Evolutionary conservation across 1,140 invertebrate species (phyloP).

Genomic region (Saxidomus purpurata): DNA sequence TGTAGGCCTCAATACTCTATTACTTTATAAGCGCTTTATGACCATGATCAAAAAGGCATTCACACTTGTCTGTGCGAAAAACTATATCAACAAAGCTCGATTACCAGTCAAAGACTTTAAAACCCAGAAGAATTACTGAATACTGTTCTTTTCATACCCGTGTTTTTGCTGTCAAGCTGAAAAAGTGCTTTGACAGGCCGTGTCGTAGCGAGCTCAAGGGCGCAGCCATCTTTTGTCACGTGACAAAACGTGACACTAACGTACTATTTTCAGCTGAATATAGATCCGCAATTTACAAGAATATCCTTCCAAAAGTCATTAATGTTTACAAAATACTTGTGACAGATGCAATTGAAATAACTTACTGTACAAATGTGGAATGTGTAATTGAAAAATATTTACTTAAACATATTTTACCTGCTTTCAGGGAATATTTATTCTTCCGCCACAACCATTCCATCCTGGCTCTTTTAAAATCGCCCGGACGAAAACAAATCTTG

Average conservation of each 20-base stretch:
- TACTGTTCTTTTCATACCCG: conserved; percentile 45
- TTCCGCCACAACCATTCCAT: conserved; percentile 68
- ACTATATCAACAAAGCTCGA: too few species aligned
- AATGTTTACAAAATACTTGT: too few species aligned
- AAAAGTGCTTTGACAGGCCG: neutral
- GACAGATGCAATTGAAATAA: too few species aligned
- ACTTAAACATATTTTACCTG: too few species aligned
- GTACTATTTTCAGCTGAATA: conserved; percentile 13
- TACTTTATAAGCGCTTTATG: neutral
- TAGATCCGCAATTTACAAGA: too few species aligned
- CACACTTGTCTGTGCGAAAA: too few species aligned
- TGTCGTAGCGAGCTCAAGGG: conserved; percentile 41
- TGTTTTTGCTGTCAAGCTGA: neutral
- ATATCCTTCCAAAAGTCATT: too few species aligned
- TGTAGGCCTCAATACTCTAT: too few species aligned
- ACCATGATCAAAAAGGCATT: neutral
- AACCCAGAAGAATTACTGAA: too few species aligned
- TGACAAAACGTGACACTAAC: neutral
- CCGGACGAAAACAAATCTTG: conserved; percentile 80
- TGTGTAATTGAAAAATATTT: too few species aligned
- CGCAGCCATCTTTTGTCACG: conserved; percentile 56
- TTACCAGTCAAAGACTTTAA: too few species aligned
- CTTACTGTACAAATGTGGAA: too few species aligned
- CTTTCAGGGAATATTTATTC: neutral
- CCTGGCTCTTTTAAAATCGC: conserved; percentile 80